These are phyloP conservation scores for Pandemis heparana DNA, from an alignment of 2,888 invertebrate genomes.

Conservation along the genomic window DNA sequence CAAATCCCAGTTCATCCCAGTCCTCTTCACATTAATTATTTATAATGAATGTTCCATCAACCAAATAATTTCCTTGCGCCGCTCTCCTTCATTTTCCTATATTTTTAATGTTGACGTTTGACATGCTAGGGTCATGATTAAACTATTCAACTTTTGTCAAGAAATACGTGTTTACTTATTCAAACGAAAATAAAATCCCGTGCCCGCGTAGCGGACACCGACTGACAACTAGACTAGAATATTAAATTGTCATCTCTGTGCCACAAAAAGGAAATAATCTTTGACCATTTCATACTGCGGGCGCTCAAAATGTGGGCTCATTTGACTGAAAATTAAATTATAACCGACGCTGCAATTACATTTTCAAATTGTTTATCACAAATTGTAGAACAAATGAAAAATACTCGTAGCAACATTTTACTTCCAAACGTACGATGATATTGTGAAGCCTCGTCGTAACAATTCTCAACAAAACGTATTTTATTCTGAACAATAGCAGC, in stretches of 20 bases:
- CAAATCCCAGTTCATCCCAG: too few relatives aligned
- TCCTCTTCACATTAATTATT: too few relatives aligned
- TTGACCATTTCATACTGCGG: conserved; percentile 17
- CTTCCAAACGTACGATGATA: conserved; percentile 8
- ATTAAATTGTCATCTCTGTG: neutral
- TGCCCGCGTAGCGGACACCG: too few relatives aligned
- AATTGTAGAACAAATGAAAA: conserved; percentile 53
- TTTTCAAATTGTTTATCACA: conserved; percentile 66
- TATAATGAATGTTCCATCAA: too few relatives aligned
- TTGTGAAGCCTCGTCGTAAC: conserved; percentile 22
- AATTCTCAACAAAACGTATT: conserved; percentile 67
- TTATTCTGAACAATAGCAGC: conserved; percentile 38
- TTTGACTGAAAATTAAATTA: conserved; percentile 69
- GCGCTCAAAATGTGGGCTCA: conserved; percentile 50
- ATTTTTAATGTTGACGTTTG: too few relatives aligned
- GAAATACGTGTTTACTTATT: too few relatives aligned
- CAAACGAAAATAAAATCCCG: too few relatives aligned
- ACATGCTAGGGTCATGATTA: too few relatives aligned
- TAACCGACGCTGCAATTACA: conserved; percentile 57
- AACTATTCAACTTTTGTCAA: too few relatives aligned
- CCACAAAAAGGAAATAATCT: conserved; percentile 19
- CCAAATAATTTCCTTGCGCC: too few relatives aligned
- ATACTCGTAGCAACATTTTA: conserved; percentile 9
- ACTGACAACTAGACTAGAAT: neutral
- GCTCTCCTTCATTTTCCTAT: too few relatives aligned